Evolutionary conservation across 2,797 vertebrate genomes (phyloP).

Genomic region (Rallus crepitans): DNA sequence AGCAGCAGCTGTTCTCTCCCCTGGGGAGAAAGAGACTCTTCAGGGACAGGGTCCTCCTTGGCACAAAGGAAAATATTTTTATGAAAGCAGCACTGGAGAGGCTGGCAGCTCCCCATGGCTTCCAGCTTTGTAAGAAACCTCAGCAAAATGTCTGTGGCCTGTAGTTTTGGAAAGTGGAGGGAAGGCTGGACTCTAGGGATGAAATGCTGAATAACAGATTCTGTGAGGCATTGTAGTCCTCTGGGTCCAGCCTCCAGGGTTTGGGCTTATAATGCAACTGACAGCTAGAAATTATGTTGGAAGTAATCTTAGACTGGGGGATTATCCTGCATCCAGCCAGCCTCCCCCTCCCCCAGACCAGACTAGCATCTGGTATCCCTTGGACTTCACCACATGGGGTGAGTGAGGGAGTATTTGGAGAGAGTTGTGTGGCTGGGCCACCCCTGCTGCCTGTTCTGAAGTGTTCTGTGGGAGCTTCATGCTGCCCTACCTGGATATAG

Average conservation of each 20-base stretch:
- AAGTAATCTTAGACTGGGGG: conserved; percentile 47
- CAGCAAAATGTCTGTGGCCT: not conserved
- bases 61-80: not conserved
- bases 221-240: not conserved
- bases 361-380: conserved; percentile 43
- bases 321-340: conserved; percentile 49
- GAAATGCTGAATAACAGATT: not conserved
- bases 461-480: not conserved
- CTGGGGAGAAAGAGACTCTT: conserved; percentile 1
- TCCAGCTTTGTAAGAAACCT: not conserved
- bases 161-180: not conserved
- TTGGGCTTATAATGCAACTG: not conserved
- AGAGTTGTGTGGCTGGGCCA: not conserved
- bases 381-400: not conserved
- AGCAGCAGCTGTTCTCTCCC: conserved; percentile 44
- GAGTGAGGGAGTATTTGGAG: not conserved
- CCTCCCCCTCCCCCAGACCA: conserved; percentile 23
- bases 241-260: not conserved
- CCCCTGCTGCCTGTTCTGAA: not conserved
- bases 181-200: not conserved
- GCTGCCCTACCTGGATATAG: not conserved
- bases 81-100: not conserved
- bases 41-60: conserved; percentile 9
- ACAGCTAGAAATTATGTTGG: conserved; percentile 21
- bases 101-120: not conserved